A percentile compares a stretch with the other conserved stretches of the same genome.
Conservation (phyloP, 2,113 vertebrate genomes). For the Burhinus bistriatus region DNA sequence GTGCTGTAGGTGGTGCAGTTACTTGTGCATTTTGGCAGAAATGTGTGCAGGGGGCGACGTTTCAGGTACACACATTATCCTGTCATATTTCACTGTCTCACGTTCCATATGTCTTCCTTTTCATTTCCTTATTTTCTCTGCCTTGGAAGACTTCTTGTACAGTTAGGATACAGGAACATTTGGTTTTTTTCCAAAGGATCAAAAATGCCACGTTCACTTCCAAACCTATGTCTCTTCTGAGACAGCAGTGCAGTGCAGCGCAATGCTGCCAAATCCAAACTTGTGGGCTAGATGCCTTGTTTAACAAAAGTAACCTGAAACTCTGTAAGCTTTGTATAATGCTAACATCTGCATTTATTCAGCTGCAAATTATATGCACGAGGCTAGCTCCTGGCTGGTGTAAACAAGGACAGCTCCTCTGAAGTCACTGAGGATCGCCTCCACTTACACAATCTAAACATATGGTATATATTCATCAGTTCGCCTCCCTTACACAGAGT, state of each 20-base stretch:
- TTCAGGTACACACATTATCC: not conserved
- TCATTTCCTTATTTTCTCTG: not conserved
- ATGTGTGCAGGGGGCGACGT: not conserved
- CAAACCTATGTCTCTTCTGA: conserved; percentile 8
- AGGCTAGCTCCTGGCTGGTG: conserved; percentile 14
- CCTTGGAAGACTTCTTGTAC: not conserved
- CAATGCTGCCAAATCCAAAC: not conserved
- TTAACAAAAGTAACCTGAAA: conserved; percentile 47
- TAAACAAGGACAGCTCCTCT: conserved; percentile 37
- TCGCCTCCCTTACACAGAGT: conserved; percentile 3
- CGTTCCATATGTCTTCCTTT: not conserved
- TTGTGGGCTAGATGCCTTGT: not conserved
- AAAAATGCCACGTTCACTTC: conserved; percentile 12
- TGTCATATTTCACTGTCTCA: not conserved
- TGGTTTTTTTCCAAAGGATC: conserved; percentile 3
- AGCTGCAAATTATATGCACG: conserved; percentile 31
- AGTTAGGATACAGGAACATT: not conserved
- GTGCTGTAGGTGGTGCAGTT: not conserved
- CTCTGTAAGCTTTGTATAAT: conserved; percentile 6
- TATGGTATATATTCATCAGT: conserved; percentile 30
- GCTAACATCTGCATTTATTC: conserved; percentile 49
- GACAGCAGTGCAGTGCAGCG: not conserved
- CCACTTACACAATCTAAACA: conserved; percentile 2
- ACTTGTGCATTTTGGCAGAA: not conserved
- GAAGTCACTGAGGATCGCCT: conserved; percentile 3